Base-by-base conservation (phyloP, 2,888 invertebrate genomes). In the Trachelus tabidus region DNA sequence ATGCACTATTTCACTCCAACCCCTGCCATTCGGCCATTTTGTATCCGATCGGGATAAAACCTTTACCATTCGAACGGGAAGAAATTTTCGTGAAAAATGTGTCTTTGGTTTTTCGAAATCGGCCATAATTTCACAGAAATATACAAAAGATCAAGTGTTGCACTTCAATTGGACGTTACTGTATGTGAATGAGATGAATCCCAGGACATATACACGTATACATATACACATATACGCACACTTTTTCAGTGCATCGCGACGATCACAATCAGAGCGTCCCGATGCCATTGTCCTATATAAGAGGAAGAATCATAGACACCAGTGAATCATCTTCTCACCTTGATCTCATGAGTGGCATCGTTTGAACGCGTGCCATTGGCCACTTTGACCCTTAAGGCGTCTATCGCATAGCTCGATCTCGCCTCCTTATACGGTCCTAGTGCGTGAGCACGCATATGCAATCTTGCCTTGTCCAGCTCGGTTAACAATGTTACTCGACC, bases 241-340 rank as follows among this genome's bases (percentile, higher is more conserved):
- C 56, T 2, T 56, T 56, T 23, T 23, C 23, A 23, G 23, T 56
- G 23, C 23, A 56, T 56, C 56, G 56, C 9, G 56, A 23, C 1
- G 23, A 56, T 56, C 23, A 56, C 56, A 23, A 56, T 56, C 56
- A 9, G 23, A 56, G 56, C 56, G 1, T 56, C 56, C 56, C 56
- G 56, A 56, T 56, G 56, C 56, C 23, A 56, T 56, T 56, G 56
- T 56, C 56, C 56, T 23, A 23, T 56, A 56, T 56, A 56, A 56
- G 9, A 23, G 56, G 56, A 23, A 56, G 56, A 56, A 56, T 56
- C 9, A 23, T 56, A 56, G 56, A 56, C 23, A 56, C 56, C 79
- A 79, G 81, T 82, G 82, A 81, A 82, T 82, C 82, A 82, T 81
- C 78, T 82, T 81, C 82, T 82, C 82, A 82, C 82, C 82, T 82